Evolutionary conservation across 2,888 invertebrate genomes (phyloP).

Genomic region (Drosophila sordidula): DNA sequence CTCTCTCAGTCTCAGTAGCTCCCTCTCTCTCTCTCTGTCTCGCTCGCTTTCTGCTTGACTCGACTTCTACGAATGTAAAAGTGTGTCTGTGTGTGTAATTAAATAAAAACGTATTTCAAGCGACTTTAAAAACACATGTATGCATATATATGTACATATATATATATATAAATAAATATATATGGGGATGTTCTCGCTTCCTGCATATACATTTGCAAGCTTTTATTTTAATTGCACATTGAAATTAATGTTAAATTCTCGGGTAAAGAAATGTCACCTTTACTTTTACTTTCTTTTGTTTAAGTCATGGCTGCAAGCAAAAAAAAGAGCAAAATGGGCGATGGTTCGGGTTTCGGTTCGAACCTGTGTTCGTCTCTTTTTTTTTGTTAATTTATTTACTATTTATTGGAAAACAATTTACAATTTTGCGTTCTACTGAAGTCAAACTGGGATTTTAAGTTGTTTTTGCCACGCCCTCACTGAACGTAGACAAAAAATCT

Average conservation of each 20-base stretch:
- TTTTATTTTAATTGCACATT: slow-evolving; percentile 66
- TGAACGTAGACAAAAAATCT: too few species aligned
- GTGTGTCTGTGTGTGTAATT: slow-evolving; percentile 55
- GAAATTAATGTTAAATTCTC: slow-evolving; percentile 30
- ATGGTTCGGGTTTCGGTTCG: too few species aligned
- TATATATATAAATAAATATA: not conserved
- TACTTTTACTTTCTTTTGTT: not conserved
- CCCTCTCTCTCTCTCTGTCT: not conserved
- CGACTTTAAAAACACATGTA: slow-evolving; percentile 27
- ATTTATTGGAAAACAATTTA: too few species aligned
- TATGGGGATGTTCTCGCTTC: slow-evolving; percentile 1
- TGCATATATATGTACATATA: not conserved
- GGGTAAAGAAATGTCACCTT: not conserved
- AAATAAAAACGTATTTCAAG: slow-evolving; percentile 66
- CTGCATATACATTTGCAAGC: slow-evolving; percentile 34
- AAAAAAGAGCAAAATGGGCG: too few species aligned
- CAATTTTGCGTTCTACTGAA: too few species aligned
- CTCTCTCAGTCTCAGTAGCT: not conserved
- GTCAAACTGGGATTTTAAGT: too few species aligned
- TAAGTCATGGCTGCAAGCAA: not conserved
- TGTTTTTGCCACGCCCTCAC: too few species aligned
- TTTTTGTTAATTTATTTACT: too few species aligned
- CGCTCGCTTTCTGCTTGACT: slow-evolving; percentile 2
- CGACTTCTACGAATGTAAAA: not conserved
- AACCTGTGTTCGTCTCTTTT: too few species aligned